These are phyloP conservation scores for Elymnias hypermnestra DNA, from an alignment of 1,140 invertebrate genomes.

Conservation along the genomic window DNA sequence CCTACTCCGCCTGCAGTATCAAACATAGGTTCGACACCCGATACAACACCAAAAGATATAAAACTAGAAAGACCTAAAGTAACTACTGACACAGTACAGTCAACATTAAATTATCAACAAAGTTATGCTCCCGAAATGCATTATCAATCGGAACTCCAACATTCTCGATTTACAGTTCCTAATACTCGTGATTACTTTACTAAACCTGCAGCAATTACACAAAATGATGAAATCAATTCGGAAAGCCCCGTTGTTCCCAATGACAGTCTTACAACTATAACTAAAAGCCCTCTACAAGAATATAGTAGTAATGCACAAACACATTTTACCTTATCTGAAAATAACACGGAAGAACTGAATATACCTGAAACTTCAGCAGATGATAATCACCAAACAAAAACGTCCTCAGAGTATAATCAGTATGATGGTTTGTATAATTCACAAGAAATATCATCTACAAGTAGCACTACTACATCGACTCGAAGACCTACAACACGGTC, in stretches of 20 bases:
- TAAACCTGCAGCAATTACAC: slow-evolving; percentile 26
- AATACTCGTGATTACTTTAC: slow-evolving; percentile 41
- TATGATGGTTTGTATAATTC: slow-evolving; percentile 36
- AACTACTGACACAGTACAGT: slow-evolving; percentile 29
- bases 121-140: slow-evolving; percentile 58
- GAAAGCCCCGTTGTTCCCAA: slow-evolving; percentile 8
- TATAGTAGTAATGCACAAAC: slow-evolving; percentile 26
- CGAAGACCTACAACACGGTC: slow-evolving; percentile 49
- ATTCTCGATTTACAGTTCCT: slow-evolving; percentile 37
- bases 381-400: slow-evolving; percentile 27
- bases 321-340: slow-evolving; percentile 25
- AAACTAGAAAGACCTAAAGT: slow-evolving; percentile 20
- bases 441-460: slow-evolving; percentile 34
- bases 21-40: slow-evolving; percentile 18
- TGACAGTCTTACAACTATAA: slow-evolving; percentile 14
- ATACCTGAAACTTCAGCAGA: slow-evolving; percentile 24
- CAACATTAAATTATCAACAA: slow-evolving; percentile 45
- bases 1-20: slow-evolving; percentile 14
- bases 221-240: slow-evolving; percentile 16
- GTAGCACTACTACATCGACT: slow-evolving; percentile 43
- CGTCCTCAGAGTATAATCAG: slow-evolving; percentile 37
- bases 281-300: slow-evolving; percentile 16
- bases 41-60: slow-evolving; percentile 21
- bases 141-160: slow-evolving; percentile 44
- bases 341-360: slow-evolving; percentile 28